These are phyloP conservation scores for Ptychoptera albimana DNA, from an alignment of 2,888 invertebrate species.

Conservation along the genomic window DNA sequence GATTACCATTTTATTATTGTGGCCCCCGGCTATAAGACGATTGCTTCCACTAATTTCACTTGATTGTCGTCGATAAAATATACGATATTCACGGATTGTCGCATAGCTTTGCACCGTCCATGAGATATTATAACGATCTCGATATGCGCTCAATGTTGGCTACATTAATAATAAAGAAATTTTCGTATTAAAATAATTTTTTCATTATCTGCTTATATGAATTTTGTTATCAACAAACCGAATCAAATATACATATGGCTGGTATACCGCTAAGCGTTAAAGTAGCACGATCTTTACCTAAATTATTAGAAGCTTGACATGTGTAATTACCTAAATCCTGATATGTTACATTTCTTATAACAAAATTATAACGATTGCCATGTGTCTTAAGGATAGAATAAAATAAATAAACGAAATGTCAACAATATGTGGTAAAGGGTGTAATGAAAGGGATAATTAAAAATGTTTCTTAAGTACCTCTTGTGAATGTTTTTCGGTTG, in stretches of 20 bases:
- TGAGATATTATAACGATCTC: conserved; percentile 35
- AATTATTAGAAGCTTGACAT: conserved; percentile 38
- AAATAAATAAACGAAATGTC: background rate
- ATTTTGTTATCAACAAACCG: conserved; percentile 14
- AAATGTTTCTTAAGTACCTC: conserved; percentile 18
- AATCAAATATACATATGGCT: conserved; percentile 32
- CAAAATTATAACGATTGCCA: conserved; percentile 34
- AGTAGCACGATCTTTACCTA: conserved; percentile 34
- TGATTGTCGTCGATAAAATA: conserved; percentile 22
- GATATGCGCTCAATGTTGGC: conserved; percentile 30
- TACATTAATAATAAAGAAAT: background rate
- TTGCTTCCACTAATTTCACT: too few relatives aligned
- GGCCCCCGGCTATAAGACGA: too few relatives aligned
- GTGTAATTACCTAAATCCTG: conserved; percentile 38
- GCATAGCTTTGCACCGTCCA: conserved; percentile 38
- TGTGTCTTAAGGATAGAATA: conserved; percentile 13
- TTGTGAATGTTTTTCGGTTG: conserved; percentile 34
- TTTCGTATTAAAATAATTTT: background rate
- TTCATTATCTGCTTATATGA: background rate
- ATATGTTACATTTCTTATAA: conserved; percentile 35
- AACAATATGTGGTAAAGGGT: too few relatives aligned
- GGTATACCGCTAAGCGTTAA: conserved; percentile 36
- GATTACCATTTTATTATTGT: too few relatives aligned
- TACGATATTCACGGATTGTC: conserved; percentile 34
- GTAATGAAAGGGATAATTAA: too few relatives aligned